phyloP scores from a whole-genome alignment of 2,113 vertebrate genomes.

The Prionailurus viverrinus region DNA sequence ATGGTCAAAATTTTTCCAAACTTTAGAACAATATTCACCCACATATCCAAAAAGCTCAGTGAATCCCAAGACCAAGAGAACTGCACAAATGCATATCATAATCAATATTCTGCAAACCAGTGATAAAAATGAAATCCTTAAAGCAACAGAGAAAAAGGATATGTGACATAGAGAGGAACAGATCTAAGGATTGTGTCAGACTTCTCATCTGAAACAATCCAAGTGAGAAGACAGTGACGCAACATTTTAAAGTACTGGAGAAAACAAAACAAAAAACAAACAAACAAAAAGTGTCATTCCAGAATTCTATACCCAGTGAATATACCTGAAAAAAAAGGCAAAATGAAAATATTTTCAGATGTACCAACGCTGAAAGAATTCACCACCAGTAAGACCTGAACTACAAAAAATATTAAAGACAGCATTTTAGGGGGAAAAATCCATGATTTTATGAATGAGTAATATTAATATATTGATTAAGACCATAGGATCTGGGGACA shows the following conservation, averaged over 20 bases:
- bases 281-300: not conserved
- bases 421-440: not conserved
- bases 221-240: not conserved
- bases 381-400: not conserved
- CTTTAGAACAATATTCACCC: not conserved
- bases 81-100: not conserved
- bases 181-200: not conserved
- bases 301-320: not conserved
- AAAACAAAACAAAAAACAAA: not conserved
- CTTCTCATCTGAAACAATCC: not conserved
- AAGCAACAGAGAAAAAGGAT: not conserved
- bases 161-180: not conserved
- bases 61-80: not conserved
- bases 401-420: not conserved
- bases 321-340: not conserved
- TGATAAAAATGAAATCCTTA: not conserved
- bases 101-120: not conserved
- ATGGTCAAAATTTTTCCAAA: not conserved
- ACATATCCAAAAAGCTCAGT: not conserved
- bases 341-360: not conserved
- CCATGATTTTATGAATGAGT: not conserved
- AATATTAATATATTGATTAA: not conserved
- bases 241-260: not conserved
- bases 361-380: not conserved
- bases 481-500: not conserved